Evolutionary conservation across 2,888 invertebrate species (phyloP), one percentile per base, ranked within the genome.

Genomic region (Aradus depressus): DNA sequence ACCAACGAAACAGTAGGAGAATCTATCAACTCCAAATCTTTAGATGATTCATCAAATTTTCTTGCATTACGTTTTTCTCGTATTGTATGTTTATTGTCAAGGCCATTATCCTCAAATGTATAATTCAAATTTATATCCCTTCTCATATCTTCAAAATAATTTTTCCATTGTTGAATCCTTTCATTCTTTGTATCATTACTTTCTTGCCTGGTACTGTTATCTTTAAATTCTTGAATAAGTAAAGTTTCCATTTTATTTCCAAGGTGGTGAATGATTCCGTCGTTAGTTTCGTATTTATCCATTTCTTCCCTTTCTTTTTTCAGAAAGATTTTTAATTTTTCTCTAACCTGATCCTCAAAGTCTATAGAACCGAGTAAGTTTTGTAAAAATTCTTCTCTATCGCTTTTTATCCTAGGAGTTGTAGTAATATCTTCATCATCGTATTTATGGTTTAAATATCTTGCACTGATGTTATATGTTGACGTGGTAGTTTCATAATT

Each of bases 351-450:
- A 26, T 54, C 54, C 19, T 54, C 56, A 34, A 56, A 49, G 37
- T 52, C 56, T n/a, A 56, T 54, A 2, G 56, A 54, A 16, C 52
- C 54, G 21, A 56, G 50, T 12, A 56, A 47, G 32, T 56, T 54
- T 28, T 56, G 47, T 10, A 56, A 35, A 43, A 53, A 56, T 31
- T 54, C 42, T 39, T 56, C 53, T 31, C 51, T 53, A 4, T 18
- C 43, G 32, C 19, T 32, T 23, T 39, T 48, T 26, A 34, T 48
- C 48, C 3, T 34, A 16, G 28, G 3, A 16, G 5, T n/a, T 23
- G 23, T n/a, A n/a, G n/a, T n/a, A n/a, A n/a, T 41, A 19, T 21
- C 12, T 3, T 35, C 25, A 4, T 10, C 35, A 18, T 47, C 35
- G 25, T 47, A 47, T 18, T 37, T 47, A n/a, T 38, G 38, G 19